Percentiles rank a stretch among this genome's conserved stretches.
Evolutionary conservation across 2,888 invertebrate genomes (phyloP).

Genomic region (Drosophila recens): DNA sequence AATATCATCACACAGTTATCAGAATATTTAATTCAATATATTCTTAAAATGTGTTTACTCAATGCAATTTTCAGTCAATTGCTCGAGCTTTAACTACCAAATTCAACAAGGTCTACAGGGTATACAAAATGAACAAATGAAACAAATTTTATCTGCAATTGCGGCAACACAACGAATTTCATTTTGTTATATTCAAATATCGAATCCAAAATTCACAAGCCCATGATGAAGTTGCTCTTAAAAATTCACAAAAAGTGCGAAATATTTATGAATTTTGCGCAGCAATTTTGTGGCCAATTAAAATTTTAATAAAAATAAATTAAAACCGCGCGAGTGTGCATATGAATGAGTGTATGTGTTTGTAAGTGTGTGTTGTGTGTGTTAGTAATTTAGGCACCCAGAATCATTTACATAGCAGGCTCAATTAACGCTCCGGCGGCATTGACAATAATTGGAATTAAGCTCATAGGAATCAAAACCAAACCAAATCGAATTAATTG

Average conservation of each 20-base stretch:
- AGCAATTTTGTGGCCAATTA: slow-evolving; percentile 50
- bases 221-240: slow-evolving; percentile 9
- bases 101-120: background rate
- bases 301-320: slow-evolving; percentile 36
- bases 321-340: background rate
- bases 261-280: slow-evolving; percentile 43
- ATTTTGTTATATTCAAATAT: slow-evolving; percentile 33
- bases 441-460: slow-evolving; percentile 40
- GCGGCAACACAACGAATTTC: slow-evolving; percentile 7
- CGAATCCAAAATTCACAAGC: slow-evolving; percentile 2
- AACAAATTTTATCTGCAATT: slow-evolving; percentile 16
- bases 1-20: no score
- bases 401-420: slow-evolving; percentile 26
- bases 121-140: slow-evolving; percentile 6
- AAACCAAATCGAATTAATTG: slow-evolving; percentile 41
- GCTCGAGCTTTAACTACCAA: background rate
- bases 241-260: slow-evolving; percentile 14
- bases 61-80: background rate
- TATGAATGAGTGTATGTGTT: slow-evolving; percentile 3
- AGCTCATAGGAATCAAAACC: slow-evolving; percentile 22
- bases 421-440: slow-evolving; percentile 39
- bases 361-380: slow-evolving; percentile 7
- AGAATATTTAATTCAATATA: no score
- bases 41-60: no score
- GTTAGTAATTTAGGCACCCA: slow-evolving; percentile 19